Evolutionary conservation across 1,140 invertebrate genomes (phyloP).

Genomic region (Drosophila equinoxialis): DNA sequence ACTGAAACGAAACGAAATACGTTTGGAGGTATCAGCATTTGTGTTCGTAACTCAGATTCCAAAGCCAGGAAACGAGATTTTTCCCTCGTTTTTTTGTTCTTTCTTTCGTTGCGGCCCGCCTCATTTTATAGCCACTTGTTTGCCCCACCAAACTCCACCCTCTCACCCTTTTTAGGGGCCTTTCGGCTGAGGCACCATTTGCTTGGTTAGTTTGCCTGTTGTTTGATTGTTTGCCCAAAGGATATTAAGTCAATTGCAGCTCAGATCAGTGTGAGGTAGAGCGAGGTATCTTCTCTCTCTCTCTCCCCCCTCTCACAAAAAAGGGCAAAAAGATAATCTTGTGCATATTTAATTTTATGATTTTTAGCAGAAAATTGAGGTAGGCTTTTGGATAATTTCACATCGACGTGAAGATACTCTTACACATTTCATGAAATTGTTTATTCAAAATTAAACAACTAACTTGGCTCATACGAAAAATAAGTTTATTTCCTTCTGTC

Average conservation of each 20-base stretch:
- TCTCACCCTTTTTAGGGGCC: too few species aligned
- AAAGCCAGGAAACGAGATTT: conserved; percentile 27
- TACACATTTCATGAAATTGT: background rate
- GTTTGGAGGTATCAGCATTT: conserved; percentile 15
- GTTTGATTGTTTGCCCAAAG: conserved; percentile 74
- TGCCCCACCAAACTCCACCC: background rate
- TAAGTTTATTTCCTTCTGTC: too few species aligned
- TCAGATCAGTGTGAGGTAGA: background rate
- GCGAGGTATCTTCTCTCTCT: background rate
- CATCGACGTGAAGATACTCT: conserved; percentile 1
- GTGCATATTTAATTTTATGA: conserved; percentile 76
- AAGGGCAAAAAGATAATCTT: conserved; percentile 22
- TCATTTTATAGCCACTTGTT: conserved; percentile 14
- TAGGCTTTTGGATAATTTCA: too few species aligned
- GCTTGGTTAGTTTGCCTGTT: conserved; percentile 40
- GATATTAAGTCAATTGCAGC: conserved; percentile 76
- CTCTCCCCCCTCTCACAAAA: background rate
- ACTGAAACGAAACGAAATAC: background rate
- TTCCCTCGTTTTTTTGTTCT: conserved; percentile 20
- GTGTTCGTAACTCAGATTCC: conserved; percentile 16
- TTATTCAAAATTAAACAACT: background rate
- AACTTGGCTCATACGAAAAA: too few species aligned
- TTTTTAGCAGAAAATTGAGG: conserved; percentile 26
- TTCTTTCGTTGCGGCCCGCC: background rate
- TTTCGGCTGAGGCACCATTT: background rate